A percentile compares a stretch with the other conserved stretches of the same genome.
These are phyloP conservation scores for Cyprinodon brontotheroides DNA, from an alignment of 2,113 vertebrate genomes.

Conservation along the genomic window DNA sequence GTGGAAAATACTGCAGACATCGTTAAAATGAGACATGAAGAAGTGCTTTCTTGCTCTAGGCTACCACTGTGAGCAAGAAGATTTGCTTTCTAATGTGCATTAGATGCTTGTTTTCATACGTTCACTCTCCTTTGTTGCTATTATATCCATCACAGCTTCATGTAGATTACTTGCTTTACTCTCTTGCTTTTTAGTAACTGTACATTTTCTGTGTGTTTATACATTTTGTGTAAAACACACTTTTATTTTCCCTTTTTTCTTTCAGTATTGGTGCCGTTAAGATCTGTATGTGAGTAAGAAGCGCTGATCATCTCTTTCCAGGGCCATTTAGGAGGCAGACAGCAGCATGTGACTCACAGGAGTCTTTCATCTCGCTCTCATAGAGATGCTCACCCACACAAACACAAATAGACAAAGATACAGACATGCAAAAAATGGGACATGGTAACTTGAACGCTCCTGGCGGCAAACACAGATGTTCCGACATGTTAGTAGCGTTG, in stretches of 20 bases:
- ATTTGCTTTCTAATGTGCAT: background rate
- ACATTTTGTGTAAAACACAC: conserved; percentile 30
- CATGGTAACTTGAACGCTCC: conserved; percentile 1
- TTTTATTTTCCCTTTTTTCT: background rate
- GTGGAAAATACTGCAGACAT: no score
- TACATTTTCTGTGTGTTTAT: background rate
- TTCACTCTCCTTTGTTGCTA: background rate
- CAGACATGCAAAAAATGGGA: background rate
- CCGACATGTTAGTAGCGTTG: conserved; percentile 3
- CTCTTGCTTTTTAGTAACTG: background rate
- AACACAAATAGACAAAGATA: background rate
- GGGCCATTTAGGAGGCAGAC: conserved; percentile 41
- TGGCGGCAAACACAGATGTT: conserved; percentile 3
- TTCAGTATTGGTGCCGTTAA: background rate
- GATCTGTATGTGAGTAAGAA: background rate
- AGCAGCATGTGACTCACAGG: conserved; percentile 47
- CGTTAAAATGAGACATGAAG: no score
- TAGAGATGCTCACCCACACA: conserved; percentile 1
- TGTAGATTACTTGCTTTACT: background rate
- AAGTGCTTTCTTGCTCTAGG: background rate
- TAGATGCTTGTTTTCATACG: background rate
- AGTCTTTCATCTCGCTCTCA: conserved; percentile 57
- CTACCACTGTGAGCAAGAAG: background rate
- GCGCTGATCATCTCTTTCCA: conserved; percentile 34
- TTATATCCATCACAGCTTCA: background rate